Conservation (phyloP, 2,797 vertebrate genomes). For the Valencia hispanica region DNA sequence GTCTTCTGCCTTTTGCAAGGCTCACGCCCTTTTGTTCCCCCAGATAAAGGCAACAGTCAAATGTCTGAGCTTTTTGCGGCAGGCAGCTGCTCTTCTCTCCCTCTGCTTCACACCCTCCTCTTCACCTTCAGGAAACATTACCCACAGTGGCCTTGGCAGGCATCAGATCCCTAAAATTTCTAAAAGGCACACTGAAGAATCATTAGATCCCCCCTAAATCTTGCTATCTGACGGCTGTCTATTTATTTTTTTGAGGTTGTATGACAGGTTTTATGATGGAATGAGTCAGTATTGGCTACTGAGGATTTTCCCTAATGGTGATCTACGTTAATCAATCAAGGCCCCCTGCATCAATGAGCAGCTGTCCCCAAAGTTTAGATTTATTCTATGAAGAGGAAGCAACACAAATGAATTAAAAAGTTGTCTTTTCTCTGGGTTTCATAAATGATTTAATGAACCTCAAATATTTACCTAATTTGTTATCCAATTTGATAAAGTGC, state of each 20-base stretch:
- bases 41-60: conserved; percentile 83
- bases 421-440: conserved; percentile 25
- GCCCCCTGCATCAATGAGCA: conserved; percentile 60
- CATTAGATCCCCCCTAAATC: conserved; percentile 84
- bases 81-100: conserved; percentile 78
- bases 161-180: conserved; percentile 83
- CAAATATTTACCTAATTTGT: conserved; percentile 40
- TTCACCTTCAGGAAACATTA: conserved; percentile 49
- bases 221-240: conserved; percentile 82
- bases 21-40: conserved; percentile 78
- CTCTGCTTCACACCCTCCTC: conserved; percentile 62
- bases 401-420: conserved; percentile 12
- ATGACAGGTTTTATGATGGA: conserved; percentile 70
- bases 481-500: conserved; percentile 42
- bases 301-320: conserved; percentile 57
- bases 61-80: conserved; percentile 77
- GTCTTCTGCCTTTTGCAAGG: conserved; percentile 80
- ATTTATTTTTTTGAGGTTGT: conserved; percentile 84
- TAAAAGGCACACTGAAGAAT: conserved; percentile 87
- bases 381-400: conserved; percentile 32
- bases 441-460: conserved; percentile 45
- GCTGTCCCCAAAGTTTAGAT: conserved; percentile 51
- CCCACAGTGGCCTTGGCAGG: conserved; percentile 62
- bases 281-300: conserved; percentile 79
- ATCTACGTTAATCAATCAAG: conserved; percentile 24